Base-by-base conservation (phyloP, 2,113 vertebrate species). In the Marmota monax region DNA sequence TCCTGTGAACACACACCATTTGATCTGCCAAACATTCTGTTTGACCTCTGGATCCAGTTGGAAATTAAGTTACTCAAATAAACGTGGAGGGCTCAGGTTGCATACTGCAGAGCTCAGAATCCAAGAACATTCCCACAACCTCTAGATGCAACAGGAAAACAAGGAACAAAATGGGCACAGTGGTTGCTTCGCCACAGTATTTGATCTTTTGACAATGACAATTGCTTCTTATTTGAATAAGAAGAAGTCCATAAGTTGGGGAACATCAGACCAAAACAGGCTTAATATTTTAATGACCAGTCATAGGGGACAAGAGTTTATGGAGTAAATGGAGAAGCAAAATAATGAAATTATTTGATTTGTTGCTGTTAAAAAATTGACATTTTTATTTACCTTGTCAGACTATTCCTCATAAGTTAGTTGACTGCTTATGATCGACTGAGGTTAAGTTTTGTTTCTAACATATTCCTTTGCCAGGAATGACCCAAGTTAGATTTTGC, bases 161-260 rank as follows among this genome's bases (percentile, higher is more conserved):
- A 48, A 16, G 14, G 39, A 32, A 4, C 82, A 65, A 25, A 17
- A 42, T 20, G 39, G 11, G 7, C 39, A 29, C 29, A 32, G 39
- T 45, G 20, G 27, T 20, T 5, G 4, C 27, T 10, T 18, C 2
- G 11, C 32, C 18, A 1, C 1, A 45, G n/a, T 7, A 73, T 9
- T 85, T 37, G 23, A 29, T 70, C n/a, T 23, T n/a, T 27, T 13
- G 48, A 51, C 48, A 51, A 51, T 51, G 48, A 51, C 48, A 51
- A 51, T 13, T 51, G 12, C 48, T 51, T 51, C 12, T 51, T 51
- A 51, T 51, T 51, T 51, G 48, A 51, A 13, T 51, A 29, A 29
- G 42, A 90, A 79, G 32, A 14, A 79, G 23, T 37, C 9, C 17
- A 51, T 27, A 16, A 90, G 53, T 39, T 90, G n/a, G 74, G 17